Evolutionary conservation across 2,888 invertebrate species (phyloP), one percentile per base, ranked within the genome.

Genomic region (Plagodis dolabraria): DNA sequence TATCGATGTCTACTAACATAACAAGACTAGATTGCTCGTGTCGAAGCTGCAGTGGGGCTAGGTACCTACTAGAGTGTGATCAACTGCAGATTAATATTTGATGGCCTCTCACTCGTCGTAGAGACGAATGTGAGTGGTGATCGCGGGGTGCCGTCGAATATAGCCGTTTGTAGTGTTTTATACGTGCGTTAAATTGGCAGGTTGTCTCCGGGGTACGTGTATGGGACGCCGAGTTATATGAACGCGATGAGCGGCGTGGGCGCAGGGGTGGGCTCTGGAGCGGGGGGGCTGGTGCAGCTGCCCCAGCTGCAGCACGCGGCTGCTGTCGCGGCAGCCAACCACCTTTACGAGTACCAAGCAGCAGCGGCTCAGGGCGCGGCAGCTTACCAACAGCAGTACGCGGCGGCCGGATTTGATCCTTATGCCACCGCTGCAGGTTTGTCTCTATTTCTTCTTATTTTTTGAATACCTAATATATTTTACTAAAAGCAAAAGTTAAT

Each of bases 321-420:
- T 7, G 96, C 96, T 0, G 94, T 96, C 56, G 96, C 96, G 9
- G 96, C 96, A 0, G 96, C 96, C n/a, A 95, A 96, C 75, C 96
- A 97, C 79, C 95, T 96, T 79, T 96, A 96, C 81, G 96, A 96
- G 89, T 96, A 97, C 86, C 96, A 96, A 77, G 95, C 95, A 10
- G 95, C 95, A 0, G 96, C 96, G 5, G 96, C 96, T 4, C 96
- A 96, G 45, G 94, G 94, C 6, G 94, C 94, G 8, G 95, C 95
- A 84, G 95, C 95, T 1, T 96, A 96, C 77, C 95, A 95, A 54
- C 95, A 95, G 66, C 95, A 96, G 72, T 96, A 96, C 74, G 94
- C 96, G 58, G 94, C 96, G 58, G 94, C 96, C 68, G 96, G 96
- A 61, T 96, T 96, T 70, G 96, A 96, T 76, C 95, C 96, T 0